phyloP scores from a whole-genome alignment of 2,113 vertebrate genomes.

The Cottus gobio region DNA sequence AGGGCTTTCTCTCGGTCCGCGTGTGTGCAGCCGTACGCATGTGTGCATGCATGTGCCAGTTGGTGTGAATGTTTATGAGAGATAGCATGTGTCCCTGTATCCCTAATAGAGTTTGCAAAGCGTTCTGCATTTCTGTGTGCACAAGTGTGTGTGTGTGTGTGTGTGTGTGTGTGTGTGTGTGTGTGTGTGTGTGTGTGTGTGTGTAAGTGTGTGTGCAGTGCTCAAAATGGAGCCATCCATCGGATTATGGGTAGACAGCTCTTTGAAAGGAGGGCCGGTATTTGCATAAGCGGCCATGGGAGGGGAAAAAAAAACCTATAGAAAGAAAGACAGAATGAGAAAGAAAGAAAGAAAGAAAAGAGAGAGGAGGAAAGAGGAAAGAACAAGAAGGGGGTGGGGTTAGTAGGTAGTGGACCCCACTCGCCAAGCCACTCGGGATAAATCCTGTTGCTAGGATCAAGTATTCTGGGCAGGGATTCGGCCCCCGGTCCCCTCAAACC shows the following conservation, averaged over 20 bases:
- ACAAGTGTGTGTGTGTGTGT: constrained; percentile 22
- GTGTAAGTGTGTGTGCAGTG: constrained; percentile 43
- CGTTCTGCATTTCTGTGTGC: constrained; percentile 19
- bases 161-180: constrained; percentile 32
- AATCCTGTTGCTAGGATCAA: constrained; percentile 70
- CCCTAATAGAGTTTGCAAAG: constrained; percentile 56
- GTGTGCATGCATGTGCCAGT: constrained; percentile 36
- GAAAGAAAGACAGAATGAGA: constrained; percentile 48
- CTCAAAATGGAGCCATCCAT: constrained; percentile 80
- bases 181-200: constrained; percentile 36
- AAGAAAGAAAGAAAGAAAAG: constrained; percentile 27
- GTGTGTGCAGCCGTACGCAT: neutral
- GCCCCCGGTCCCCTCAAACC: constrained; percentile 67
- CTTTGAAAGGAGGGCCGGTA: constrained; percentile 72
- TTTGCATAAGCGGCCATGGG: constrained; percentile 76
- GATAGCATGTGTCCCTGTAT: constrained; percentile 68
- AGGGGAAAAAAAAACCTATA: constrained; percentile 38
- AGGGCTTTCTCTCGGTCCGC: constrained; percentile 28
- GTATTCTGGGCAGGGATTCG: constrained; percentile 72
- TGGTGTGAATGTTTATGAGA: constrained; percentile 50
- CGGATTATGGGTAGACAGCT: constrained; percentile 79
- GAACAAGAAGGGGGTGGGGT: neutral
- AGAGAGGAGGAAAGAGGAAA: neutral
- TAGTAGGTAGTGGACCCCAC: constrained; percentile 33
- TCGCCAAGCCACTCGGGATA: constrained; percentile 70